Evolutionary conservation across 2,113 vertebrate species (phyloP), one percentile per base, ranked within the genome.

Genomic region (Odontesthes bonariensis): DNA sequence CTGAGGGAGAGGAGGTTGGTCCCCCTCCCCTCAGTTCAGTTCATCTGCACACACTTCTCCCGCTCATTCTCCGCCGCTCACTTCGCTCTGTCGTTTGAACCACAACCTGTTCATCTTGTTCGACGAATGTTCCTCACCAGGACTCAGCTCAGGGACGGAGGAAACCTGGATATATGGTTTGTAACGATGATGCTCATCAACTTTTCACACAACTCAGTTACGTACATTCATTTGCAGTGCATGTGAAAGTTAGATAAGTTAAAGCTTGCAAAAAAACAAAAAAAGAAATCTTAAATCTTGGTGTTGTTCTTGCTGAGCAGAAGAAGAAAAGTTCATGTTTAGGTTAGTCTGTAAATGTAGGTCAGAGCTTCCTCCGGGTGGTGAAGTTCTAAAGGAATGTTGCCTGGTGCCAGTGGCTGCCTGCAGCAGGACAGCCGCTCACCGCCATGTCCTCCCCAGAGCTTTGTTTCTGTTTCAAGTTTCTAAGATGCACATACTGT

Each of bases 391-490:
- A 14, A 10, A 80, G 79, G 86, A 88, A 86, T 90, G 73, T 8
- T 77, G 75, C 47, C 65, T 61, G 49, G 54, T 72, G 64, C 19
- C 72, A 42, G 42, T 14, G 75, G 58, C 69, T 86, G 77, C 67
- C 61, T 77, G 62, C 73, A 77, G 17, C 16, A 38, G 60, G 88
- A 88, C 92, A 93, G 90, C 84, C 89, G 92, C 27, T 68, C 65
- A 77, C 47, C 65, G 69, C 69, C 40, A 71, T 49, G 57, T 60
- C 55, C 55, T 57, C 27, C 14, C 52, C 17, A 27, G 59, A 66
- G 65, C 60, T 73, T 61, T 66, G 58, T 61, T 75, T n/a, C n/a
- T n/a, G n/a, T n/a, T n/a, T n/a, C n/a, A n/a, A n/a, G 51, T 51
- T 63, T 65, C 16, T 56, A 20, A 64, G 44, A 49, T 49, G 3